Evolutionary conservation across 1,140 invertebrate species (phyloP).

Genomic region (Ceratosolen fusciceps): DNA sequence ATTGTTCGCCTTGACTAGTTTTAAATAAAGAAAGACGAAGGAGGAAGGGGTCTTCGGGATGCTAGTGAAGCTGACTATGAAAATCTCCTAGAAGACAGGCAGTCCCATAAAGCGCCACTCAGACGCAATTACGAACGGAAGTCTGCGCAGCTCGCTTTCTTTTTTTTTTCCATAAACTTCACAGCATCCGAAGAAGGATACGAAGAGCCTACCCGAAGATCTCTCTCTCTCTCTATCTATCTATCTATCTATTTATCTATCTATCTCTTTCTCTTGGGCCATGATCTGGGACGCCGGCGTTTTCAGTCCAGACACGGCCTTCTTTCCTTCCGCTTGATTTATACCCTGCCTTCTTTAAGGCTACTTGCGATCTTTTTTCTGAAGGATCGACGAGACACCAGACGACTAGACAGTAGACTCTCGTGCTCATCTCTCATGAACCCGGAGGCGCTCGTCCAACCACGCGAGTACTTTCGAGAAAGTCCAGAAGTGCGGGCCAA

Average conservation of each 20-base stretch:
- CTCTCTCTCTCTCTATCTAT: too few species aligned
- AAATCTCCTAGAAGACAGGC: neutral
- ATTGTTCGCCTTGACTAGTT: neutral
- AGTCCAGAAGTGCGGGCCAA: neutral
- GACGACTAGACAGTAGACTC: constrained; percentile 33
- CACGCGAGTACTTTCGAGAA: neutral
- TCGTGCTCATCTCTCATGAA: neutral
- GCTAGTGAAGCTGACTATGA: neutral
- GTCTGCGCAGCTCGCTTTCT: constrained; percentile 11
- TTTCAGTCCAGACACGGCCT: neutral
- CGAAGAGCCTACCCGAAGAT: neutral
- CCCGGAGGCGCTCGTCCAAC: too few species aligned
- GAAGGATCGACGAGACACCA: constrained; percentile 20
- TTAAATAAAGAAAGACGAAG: neutral
- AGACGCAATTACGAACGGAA: constrained; percentile 39
- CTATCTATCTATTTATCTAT: too few species aligned
- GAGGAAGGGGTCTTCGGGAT: neutral
- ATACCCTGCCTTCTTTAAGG: constrained; percentile 9
- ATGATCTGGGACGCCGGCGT: constrained; percentile 16
- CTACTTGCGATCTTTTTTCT: neutral
- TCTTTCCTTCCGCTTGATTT: constrained; percentile 31
- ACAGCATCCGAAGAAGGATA: constrained; percentile 14
- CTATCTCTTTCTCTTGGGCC: too few species aligned
- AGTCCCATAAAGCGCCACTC: constrained; percentile 2
- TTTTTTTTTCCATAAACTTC: neutral